Conservation (phyloP, 2,113 vertebrate genomes). For the Anser cygnoides region DNA sequence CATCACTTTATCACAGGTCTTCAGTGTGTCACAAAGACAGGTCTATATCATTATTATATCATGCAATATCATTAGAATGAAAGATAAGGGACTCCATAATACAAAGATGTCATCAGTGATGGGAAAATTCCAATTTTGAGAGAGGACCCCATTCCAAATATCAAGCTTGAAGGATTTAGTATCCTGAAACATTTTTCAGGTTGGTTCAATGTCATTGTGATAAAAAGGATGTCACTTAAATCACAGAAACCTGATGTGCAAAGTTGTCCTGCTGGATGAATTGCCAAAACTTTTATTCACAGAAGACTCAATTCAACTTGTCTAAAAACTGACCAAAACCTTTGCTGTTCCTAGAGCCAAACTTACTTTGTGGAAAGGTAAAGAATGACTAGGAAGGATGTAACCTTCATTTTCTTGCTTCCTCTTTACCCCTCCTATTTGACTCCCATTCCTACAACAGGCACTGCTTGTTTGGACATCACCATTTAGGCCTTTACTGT, state of each 20-base stretch:
- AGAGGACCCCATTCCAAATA: conserved; percentile 54
- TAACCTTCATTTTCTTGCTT: background rate
- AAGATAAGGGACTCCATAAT: conserved; percentile 53
- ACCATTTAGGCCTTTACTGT: background rate
- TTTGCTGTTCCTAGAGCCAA: background rate
- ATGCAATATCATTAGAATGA: conserved; percentile 45
- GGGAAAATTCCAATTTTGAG: conserved; percentile 54
- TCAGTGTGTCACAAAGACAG: conserved; percentile 31
- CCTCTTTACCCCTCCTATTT: background rate
- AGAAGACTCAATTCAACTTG: background rate
- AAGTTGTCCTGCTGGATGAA: background rate
- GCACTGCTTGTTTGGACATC: background rate
- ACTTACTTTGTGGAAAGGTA: background rate
- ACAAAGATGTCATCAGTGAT: conserved; percentile 48
- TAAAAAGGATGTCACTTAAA: conserved; percentile 57
- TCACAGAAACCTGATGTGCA: conserved; percentile 35
- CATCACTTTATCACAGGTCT: conserved; percentile 50
- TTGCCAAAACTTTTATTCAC: background rate
- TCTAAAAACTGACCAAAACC: background rate
- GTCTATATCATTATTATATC: background rate
- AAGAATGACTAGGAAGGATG: background rate
- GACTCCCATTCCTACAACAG: background rate
- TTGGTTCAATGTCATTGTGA: conserved; percentile 50
- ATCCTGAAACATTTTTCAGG: conserved; percentile 62
- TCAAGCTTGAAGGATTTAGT: conserved; percentile 62